Evolutionary conservation across 2,113 vertebrate species (phyloP), one percentile per base, ranked within the genome.

Genomic region (Gallinago paraguaiae): DNA sequence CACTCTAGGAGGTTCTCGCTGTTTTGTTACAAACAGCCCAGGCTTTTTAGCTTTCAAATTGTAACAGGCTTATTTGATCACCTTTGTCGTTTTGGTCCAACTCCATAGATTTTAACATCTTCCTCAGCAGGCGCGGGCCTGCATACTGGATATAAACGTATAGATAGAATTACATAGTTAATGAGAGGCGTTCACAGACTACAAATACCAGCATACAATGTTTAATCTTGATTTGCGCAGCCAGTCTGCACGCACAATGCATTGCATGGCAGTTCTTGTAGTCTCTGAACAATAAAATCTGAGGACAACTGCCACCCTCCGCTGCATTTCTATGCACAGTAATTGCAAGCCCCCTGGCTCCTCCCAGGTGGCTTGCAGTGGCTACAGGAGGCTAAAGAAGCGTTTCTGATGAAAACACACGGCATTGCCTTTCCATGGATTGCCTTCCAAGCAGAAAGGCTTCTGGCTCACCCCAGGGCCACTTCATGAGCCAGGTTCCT

Each of bases 171-270:
- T 75, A 88, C 17, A 56, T 11, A 43, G 54, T n/a, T 59, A 90
- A 63, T 48, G 65, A 92, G 53, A 95, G 51, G 51, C 13, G 3
- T 80, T 43, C 54, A 30, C 7, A 54, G n/a, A 91, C 65, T 50
- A 95, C 80, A 86, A 95, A 64, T 25, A 92, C 74, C 82, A 80
- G 48, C 53, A 88, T 48, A 78, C 84, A 89, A 89, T 45, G 67
- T 79, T 76, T 82, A 45, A 23, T 16, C 77, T 91, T 63, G 53
- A 69, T 48, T 60, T 65, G 37, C 60, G 59, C 63, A 78, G 48
- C 50, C 64, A 57, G 30, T 76, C 82, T 96, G 93, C 64, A 46
- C 17, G 39, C 60, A 56, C 0, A 1, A 64, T 39, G 57, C 70
- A 86, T 45, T 67, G 80, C 67, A 76, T 84, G 70, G 46, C 92